These are phyloP conservation scores for Poicephalus gulielmi DNA, from an alignment of 2,113 vertebrate genomes.

Conservation along the genomic window DNA sequence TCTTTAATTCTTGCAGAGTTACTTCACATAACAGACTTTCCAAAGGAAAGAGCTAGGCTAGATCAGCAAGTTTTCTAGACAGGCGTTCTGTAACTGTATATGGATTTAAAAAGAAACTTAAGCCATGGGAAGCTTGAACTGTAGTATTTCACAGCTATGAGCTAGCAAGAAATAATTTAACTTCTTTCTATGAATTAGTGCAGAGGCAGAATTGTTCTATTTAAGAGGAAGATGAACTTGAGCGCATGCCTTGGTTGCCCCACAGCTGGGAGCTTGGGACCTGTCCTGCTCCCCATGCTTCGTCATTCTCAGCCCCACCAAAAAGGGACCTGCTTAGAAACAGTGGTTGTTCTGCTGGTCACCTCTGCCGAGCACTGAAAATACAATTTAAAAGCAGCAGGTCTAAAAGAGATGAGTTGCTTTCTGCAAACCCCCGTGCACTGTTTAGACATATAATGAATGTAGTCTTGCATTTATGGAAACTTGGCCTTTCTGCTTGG, in stretches of 20 bases:
- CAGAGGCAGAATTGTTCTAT: neutral
- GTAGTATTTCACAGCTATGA: neutral
- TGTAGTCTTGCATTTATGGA: conserved; percentile 6
- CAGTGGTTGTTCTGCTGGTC: neutral
- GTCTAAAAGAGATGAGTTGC: neutral
- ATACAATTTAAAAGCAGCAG: neutral
- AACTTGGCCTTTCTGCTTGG: conserved; percentile 52
- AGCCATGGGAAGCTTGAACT: neutral
- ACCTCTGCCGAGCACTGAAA: neutral
- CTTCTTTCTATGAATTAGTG: neutral
- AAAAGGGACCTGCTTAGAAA: neutral
- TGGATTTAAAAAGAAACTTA: neutral
- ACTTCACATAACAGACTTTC: conserved; percentile 5
- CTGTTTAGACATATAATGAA: conserved; percentile 34
- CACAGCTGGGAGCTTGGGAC: accelerated
- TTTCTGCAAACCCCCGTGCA: neutral
- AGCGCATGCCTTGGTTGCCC: neutral
- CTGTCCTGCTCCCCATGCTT: neutral
- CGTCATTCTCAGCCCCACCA: neutral
- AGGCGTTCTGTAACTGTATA: neutral
- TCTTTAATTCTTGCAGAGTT: conserved; percentile 18
- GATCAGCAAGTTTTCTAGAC: neutral
- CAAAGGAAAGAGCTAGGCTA: neutral
- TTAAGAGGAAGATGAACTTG: neutral
- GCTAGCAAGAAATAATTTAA: neutral